Evolutionary conservation across 2,888 invertebrate genomes (phyloP), one percentile per base, ranked within the genome.

Genomic region (Metalampra italica): DNA sequence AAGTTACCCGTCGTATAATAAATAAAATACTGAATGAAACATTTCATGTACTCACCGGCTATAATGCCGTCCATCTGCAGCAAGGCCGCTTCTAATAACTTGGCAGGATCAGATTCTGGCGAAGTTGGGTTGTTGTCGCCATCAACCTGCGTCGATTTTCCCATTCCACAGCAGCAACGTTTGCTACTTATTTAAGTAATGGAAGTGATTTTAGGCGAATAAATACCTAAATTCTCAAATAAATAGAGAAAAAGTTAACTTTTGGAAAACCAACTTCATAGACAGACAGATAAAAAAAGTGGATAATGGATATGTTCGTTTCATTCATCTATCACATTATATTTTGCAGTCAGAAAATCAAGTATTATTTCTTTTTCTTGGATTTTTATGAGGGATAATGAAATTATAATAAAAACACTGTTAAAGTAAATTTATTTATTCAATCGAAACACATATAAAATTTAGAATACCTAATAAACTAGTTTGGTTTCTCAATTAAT

Each of bases 1-100:
- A n/a, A n/a, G 54, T 47, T 37, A 15, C 12, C 30, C n/a, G 8
- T 14, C 13, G 29, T 15, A 37, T 46, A 41, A 44, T n/a, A n/a
- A n/a, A n/a, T n/a, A n/a, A n/a, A n/a, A n/a, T 40, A 32, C 14
- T 37, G 9, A 29, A 22, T 36, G 36, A 38, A 37, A 13, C 29
- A 37, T 38, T 12, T 45, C 22, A 13, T 22, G 36, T 15, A 62
- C 85, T 85, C 79, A 94, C 94, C 94, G 75, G 95, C 94, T 82
- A 96, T 94, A 68, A 96, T 95, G 47, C 95, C 96, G 82, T 97
- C 97, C 94, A 97, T 95, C 84, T 96, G 96, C 72, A 95, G 91
- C 50, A 97, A 89, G 39, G 96, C 96, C 57, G 96, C 95, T 75
- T 96, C 96, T 71, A 97, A 88, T 84, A 96, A 91, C 82, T 95